A percentile compares a stretch with the other conserved stretches of the same genome.
Evolutionary conservation across 2,113 vertebrate species (phyloP).

Genomic region (Sapajus apella): DNA sequence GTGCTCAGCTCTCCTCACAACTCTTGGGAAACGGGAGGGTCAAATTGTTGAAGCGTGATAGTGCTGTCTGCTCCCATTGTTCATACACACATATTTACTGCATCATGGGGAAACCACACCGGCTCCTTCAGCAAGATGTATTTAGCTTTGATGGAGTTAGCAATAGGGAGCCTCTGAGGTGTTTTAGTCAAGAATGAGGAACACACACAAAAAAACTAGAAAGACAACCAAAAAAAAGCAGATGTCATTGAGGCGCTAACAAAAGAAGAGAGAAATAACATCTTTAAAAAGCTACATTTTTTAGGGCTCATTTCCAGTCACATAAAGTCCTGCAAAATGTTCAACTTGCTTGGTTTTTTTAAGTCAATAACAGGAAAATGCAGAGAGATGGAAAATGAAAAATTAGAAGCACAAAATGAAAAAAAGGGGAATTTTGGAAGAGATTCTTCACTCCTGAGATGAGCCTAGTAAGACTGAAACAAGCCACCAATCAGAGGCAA

Average conservation of each 20-base stretch:
- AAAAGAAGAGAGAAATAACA: background rate
- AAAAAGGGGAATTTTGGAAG: background rate
- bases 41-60: background rate
- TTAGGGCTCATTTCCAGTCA: background rate
- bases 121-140: background rate
- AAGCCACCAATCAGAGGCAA: background rate
- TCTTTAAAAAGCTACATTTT: background rate
- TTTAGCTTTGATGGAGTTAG: background rate
- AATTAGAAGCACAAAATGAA: background rate
- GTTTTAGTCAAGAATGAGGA: background rate
- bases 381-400: background rate
- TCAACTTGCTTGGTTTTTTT: background rate
- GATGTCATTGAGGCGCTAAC: background rate
- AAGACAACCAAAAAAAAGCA: background rate
- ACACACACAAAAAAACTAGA: background rate
- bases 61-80: background rate
- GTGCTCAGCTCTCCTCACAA: background rate
- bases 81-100: background rate
- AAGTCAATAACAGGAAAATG: background rate
- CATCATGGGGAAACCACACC: background rate
- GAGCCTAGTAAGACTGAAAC: background rate
- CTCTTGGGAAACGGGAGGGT: background rate
- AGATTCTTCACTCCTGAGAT: background rate
- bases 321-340: background rate
- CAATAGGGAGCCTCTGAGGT: background rate